Percentiles rank a stretch among this genome's conserved stretches.
Evolutionary conservation across 2,888 invertebrate species (phyloP).

Genomic region (Rutpela maculata): DNA sequence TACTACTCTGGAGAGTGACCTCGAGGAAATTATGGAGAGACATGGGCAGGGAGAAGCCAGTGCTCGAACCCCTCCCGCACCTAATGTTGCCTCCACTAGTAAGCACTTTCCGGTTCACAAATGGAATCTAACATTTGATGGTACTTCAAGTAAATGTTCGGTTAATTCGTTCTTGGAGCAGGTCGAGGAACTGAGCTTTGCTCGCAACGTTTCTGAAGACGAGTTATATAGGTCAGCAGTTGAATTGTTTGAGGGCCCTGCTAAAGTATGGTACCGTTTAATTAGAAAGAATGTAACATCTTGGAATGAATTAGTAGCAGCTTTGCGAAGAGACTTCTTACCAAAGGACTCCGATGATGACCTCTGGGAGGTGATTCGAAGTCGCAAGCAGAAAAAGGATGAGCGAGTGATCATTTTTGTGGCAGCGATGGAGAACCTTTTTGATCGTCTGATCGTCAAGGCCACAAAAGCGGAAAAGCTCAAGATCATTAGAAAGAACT

Average conservation of each 20-base stretch:
- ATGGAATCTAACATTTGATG: slow-evolving; percentile 18
- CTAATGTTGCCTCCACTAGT: neutral
- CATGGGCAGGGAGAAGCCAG: slow-evolving; percentile 4
- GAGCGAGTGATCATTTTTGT: slow-evolving; percentile 37
- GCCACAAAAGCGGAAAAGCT: neutral
- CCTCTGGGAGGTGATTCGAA: slow-evolving; percentile 34
- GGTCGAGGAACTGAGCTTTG: slow-evolving; percentile 36
- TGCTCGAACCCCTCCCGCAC: neutral
- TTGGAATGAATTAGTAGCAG: slow-evolving; percentile 7
- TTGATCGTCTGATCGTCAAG: slow-evolving; percentile 14
- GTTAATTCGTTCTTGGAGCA: no score
- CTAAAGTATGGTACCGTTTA: slow-evolving; percentile 35
- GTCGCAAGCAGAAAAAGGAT: slow-evolving; percentile 30
- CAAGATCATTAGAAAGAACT: neutral
- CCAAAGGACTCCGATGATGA: slow-evolving; percentile 7
- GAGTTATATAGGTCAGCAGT: slow-evolving; percentile 36
- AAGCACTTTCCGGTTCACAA: slow-evolving; percentile 23
- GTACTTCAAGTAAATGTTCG: neutral
- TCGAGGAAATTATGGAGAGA: slow-evolving; percentile 25
- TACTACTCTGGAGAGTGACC: neutral
- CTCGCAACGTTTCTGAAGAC: slow-evolving; percentile 34
- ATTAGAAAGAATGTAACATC: neutral
- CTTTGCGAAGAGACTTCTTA: slow-evolving; percentile 34
- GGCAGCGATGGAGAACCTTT: slow-evolving; percentile 31
- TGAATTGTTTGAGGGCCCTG: slow-evolving; percentile 37